Percentiles rank a stretch among this genome's conserved stretches.
Evolutionary conservation across 2,888 invertebrate genomes (phyloP).

Genomic region (Syritta pipiens): DNA sequence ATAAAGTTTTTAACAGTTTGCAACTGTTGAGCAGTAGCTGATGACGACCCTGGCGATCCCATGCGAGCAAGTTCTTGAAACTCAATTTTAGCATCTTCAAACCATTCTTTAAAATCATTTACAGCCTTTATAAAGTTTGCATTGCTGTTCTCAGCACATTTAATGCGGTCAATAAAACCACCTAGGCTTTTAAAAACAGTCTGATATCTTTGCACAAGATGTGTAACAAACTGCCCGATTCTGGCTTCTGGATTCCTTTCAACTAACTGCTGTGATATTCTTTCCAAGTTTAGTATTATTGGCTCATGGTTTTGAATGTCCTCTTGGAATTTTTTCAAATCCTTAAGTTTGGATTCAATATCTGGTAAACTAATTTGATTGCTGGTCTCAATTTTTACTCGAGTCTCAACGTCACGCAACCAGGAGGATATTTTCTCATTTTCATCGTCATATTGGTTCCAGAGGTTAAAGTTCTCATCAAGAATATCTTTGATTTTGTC

Average conservation of each 20-base stretch:
- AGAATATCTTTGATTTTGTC: conserved; percentile 84
- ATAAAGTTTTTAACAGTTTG: conserved; percentile 84
- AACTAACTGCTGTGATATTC: conserved; percentile 86
- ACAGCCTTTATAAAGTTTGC: conserved; percentile 86
- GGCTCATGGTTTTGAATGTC: conserved; percentile 84
- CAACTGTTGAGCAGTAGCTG: conserved; percentile 86
- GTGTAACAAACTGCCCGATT: conserved; percentile 88
- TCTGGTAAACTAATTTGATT: conserved; percentile 85
- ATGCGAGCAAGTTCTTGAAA: conserved; percentile 86
- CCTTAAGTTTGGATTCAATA: conserved; percentile 85
- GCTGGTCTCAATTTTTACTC: conserved; percentile 86
- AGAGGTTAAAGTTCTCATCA: conserved; percentile 86
- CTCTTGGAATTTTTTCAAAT: conserved; percentile 83
- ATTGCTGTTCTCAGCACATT: conserved; percentile 84
- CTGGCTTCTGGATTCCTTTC: conserved; percentile 90
- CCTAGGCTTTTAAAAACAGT: conserved; percentile 86
- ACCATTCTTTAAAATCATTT: conserved; percentile 88
- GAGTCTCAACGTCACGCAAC: conserved; percentile 89
- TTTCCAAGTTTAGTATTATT: conserved; percentile 84
- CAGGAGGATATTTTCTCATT: conserved; percentile 87
- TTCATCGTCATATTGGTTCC: conserved; percentile 89
- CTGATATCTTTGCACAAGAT: conserved; percentile 88
- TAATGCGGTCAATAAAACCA: conserved; percentile 86
- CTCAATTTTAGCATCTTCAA: conserved; percentile 86
- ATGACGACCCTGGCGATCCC: conserved; percentile 86